Evolutionary conservation across 2,888 invertebrate genomes (phyloP), one percentile per base, ranked within the genome.

Genomic region (Amphiduros pacificus): DNA sequence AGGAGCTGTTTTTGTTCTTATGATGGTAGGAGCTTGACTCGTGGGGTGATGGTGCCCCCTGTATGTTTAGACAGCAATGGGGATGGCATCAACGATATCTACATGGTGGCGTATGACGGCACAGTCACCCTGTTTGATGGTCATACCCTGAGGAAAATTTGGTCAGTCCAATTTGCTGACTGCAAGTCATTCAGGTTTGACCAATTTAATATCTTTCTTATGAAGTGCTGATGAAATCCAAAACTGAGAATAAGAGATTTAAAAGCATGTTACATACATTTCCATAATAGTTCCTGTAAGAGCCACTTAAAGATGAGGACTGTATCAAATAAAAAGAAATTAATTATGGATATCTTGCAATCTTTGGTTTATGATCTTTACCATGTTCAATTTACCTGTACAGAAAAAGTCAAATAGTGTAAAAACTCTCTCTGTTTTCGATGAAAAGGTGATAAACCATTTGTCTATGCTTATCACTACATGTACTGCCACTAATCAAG

Each of bases 41-140:
- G 78, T 65, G 81, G 80, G 17, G 71, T 80, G 2, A 76, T 80
- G 74, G 75, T 77, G 2, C 76, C 80, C 1, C 79, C 80, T 0
- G 74, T 78, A 2, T 62, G 77, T 11, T 73, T 75, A 5, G 80
- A 82, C 63, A 65, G 77, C 31, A 75, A 73, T 55, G 67, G 68
- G 11, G 81, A 82, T 61, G 78, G 75, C 0, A 68, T 74, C 0
- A 62, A 66, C n/a, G 81, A 81, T 63, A 73, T 82, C 24, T 67
- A 80, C 1, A 70, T 80, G 70, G 68, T 71, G 22, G 68, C 73
- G 1, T 80, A 75, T 67, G 79, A 80, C 61, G 79, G 80, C 2
- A 67, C 63, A 2, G 63, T 80, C 61, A 66, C 70, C 1, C 60
- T 78, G 24, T 73, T 73, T 55, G 69, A 77, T 61, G 81, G 81